These are phyloP conservation scores for Notiomystis cincta DNA, from an alignment of 2,113 vertebrate species.

Conservation along the genomic window DNA sequence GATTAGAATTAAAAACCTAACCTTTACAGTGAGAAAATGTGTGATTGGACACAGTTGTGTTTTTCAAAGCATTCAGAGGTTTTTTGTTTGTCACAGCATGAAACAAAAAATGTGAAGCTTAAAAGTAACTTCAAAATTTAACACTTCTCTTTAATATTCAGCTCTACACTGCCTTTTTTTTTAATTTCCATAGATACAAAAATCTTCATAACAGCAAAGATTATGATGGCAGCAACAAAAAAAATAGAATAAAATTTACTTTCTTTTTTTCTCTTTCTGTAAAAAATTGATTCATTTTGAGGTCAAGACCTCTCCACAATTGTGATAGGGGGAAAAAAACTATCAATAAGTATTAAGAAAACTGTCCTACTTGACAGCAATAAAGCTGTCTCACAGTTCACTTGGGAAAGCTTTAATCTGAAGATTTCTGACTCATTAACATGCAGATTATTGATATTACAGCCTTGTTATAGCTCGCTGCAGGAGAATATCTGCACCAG, in stretches of 20 bases:
- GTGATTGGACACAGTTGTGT: not conserved
- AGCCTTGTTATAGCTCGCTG: not conserved
- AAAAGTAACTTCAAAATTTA: not conserved
- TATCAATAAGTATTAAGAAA: not conserved
- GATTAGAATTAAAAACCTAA: not conserved
- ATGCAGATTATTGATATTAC: slow-evolving; percentile 37
- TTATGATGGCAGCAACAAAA: not conserved
- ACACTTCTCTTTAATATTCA: not conserved
- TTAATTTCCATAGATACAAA: not conserved
- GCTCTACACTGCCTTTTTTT: not conserved
- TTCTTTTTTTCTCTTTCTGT: not conserved
- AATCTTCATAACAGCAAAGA: not conserved
- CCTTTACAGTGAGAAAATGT: not conserved
- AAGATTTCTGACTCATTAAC: slow-evolving; percentile 24
- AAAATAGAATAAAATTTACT: too few relatives aligned
- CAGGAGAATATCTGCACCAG: not conserved
- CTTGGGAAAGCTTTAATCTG: not conserved
- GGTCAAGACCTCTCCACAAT: not conserved
- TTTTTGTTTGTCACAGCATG: not conserved
- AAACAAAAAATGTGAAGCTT: not conserved
- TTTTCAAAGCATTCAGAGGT: not conserved
- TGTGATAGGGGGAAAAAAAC: not conserved
- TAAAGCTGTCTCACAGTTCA: not conserved
- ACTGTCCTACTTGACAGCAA: not conserved
- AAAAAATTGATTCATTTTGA: not conserved